Evolutionary conservation across 2,888 invertebrate genomes (phyloP), one percentile per base, ranked within the genome.

Genomic region (Myopa testacea): DNA sequence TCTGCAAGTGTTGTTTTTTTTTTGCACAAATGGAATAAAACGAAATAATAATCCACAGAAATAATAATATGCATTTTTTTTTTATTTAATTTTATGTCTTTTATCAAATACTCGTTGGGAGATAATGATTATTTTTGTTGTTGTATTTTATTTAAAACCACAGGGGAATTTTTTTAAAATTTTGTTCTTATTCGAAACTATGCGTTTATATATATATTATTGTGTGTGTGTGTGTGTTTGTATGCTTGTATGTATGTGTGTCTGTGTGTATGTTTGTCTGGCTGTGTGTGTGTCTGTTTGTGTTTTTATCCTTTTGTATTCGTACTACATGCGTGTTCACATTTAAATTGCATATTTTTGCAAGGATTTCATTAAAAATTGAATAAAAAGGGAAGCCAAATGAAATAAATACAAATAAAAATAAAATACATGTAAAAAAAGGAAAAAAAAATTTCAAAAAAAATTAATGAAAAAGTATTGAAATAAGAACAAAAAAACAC

Each of bases 281-380:
- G 10, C 55, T 67, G 67, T 16, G 40, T 34, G 52, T 65, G 58
- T 58, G 76, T 76, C 37, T 65, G 62, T 40, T 19, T 77, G 67
- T 16, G 67, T 34, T 38, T 65, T 40, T 58, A 74, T 76, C 38
- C 58, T 50, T 40, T 34, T 77, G 79, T 75, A 52, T 78, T 73
- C 45, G 67, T 58, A 58, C 4, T 75, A 55, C 19, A 70, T 75
- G 78, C 75, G 74, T 70, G 70, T 63, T 63, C 75, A 71, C 75
- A 69, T 63, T 69, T 58, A 76, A 78, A 78, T 78, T 76, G 76
- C 71, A 70, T 76, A 55, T 58, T 73, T 65, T 72, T 72, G 74
- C 72, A 75, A 77, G 72, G 74, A 80, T 80, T 80, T 78, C 75
- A 80, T 79, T 78, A 78, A 80, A 80, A 78, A 72, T 76, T 62